These are phyloP conservation scores for Tipula helvola DNA, from an alignment of 2,888 invertebrate genomes.

Conservation along the genomic window DNA sequence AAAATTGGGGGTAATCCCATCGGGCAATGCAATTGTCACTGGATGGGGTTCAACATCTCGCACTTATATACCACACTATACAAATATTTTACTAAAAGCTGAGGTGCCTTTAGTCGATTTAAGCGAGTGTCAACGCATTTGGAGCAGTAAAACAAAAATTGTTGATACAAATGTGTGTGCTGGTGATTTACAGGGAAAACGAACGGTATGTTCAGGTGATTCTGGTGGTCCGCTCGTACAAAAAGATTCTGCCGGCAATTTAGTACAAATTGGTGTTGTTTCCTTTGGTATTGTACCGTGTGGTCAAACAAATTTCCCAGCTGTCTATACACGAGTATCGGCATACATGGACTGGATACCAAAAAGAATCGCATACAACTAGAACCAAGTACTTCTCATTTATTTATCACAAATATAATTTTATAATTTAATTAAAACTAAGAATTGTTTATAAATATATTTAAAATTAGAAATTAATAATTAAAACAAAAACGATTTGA, in stretches of 20 bases:
- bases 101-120: neutral
- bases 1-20: neutral
- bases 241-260: neutral
- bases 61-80: neutral
- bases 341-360: slow-evolving; percentile 9
- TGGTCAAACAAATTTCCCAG: neutral
- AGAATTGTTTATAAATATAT: neutral
- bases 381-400: neutral
- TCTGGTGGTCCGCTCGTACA: slow-evolving; percentile 5
- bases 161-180: neutral
- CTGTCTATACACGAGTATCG: slow-evolving; percentile 4
- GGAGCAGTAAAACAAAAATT: neutral
- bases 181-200: neutral
- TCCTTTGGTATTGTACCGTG: neutral
- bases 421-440: neutral
- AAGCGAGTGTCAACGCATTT: neutral
- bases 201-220: neutral
- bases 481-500: neutral
- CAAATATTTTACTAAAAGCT: neutral
- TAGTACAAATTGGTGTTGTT: slow-evolving; percentile 7
- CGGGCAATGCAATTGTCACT: neutral
- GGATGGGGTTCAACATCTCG: slow-evolving; percentile 5
- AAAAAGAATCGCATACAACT: neutral
- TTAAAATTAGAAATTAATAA: neutral
- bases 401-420: slow-evolving; percentile 4